Base-by-base conservation (phyloP, 2,888 invertebrate genomes). In the Apomyelois bistriatella region DNA sequence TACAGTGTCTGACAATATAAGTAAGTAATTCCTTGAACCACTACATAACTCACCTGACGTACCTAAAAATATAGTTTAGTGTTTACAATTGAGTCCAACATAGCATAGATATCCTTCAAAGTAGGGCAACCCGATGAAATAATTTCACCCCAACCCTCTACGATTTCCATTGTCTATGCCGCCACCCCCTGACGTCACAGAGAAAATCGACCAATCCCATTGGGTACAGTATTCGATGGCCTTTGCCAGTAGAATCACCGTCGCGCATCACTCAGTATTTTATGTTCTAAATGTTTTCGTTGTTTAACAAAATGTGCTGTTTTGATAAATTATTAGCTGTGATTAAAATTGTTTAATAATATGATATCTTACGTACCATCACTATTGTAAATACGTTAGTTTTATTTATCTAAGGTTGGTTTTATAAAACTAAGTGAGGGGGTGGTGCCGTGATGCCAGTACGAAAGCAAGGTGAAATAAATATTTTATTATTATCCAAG, bases 401-500 rank as follows among this genome's bases (percentile, higher is more conserved):
- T 84, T 85, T 76, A 72, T 80, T 84, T 79, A 68, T 40, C 75
- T 70, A 73, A 74, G 67, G 73, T 81, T 82, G 73, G 79, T 82
- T 81, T 32, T 78, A 76, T 76, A 76, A 74, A 76, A 82, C 80
- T 82, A 79, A 80, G 79, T 82, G 79, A 79, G 84, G 85, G 88
- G 89, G 88, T 88, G 88, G 87, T 82, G 81, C 82, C 89, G 90
- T 87, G 88, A 94, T 94, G 94, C 94, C 94, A 84, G 94, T 94
- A 85, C 93, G 94, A 85, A 94, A 94, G 91, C 94, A 94, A 93
- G 94, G 94, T 94, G 86, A 92, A 87, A 85, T 77, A 79, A 16
- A 16, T 40, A 40, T 40, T 38, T 6, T 38, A 38, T 15, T 13
- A 38, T 13, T 40, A 16, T 8, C 5, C 15, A 40, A 40, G 9